Percentiles rank a stretch among this genome's conserved stretches.
Conservation (phyloP, 2,797 vertebrate species). For the Hafferia zeledoni region DNA sequence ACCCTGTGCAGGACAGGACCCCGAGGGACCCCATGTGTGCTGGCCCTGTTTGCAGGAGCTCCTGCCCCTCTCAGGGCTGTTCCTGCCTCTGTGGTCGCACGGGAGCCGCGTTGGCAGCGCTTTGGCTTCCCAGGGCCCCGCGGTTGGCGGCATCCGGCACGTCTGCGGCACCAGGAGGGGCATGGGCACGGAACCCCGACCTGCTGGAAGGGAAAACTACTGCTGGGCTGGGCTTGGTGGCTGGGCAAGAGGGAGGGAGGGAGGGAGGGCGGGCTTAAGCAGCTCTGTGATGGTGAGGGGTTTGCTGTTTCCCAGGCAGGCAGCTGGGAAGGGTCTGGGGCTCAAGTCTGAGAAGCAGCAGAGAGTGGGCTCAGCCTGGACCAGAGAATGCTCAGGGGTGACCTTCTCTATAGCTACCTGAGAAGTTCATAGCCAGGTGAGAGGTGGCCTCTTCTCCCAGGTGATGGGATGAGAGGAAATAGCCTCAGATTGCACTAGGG, state of each 20-base stretch:
- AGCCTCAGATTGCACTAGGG: neutral
- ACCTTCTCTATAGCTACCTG: neutral
- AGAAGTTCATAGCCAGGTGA: neutral
- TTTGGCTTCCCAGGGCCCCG: neutral
- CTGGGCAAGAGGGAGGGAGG: too few species aligned
- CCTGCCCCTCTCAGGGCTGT: neutral
- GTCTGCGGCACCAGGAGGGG: too few species aligned
- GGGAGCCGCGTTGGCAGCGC: neutral
- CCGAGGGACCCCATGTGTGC: accelerated
- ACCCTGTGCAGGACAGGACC: neutral
- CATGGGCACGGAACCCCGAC: accelerated
- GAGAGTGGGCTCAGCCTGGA: neutral
- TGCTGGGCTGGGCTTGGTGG: neutral
- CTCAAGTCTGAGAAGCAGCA: accelerated
- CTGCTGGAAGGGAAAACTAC: neutral
- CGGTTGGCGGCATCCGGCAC: neutral
- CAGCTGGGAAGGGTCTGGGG: neutral
- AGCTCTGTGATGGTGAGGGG: too few species aligned
- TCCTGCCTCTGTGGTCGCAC: neutral
- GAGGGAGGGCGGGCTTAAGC: too few species aligned
- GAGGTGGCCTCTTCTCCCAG: neutral
- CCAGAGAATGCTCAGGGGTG: neutral
- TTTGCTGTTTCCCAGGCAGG: neutral
- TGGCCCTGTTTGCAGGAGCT: neutral
- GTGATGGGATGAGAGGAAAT: neutral